A percentile compares a stretch with the other conserved stretches of the same genome.
These are phyloP conservation scores for Volucella inanis DNA, from an alignment of 2,888 invertebrate genomes.

Conservation along the genomic window DNA sequence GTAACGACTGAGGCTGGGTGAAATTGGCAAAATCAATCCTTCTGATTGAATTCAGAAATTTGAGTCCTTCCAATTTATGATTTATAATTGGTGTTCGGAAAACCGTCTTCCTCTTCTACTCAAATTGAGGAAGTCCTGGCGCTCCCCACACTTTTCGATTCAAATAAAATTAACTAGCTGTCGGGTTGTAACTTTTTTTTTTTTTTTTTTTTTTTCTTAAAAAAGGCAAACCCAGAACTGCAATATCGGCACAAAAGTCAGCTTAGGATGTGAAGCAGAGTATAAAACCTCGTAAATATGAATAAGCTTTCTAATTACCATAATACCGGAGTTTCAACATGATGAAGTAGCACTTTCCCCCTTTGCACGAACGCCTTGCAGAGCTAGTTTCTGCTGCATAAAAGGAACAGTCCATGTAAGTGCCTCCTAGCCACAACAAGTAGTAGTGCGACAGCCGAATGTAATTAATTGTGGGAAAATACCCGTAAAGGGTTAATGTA, in stretches of 20 bases:
- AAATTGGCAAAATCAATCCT: slow-evolving; percentile 42
- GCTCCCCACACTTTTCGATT: slow-evolving; percentile 28
- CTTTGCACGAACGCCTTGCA: slow-evolving; percentile 26
- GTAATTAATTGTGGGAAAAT: slow-evolving; percentile 53
- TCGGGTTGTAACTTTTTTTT: neutral
- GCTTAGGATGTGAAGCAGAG: neutral
- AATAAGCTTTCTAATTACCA: slow-evolving; percentile 63
- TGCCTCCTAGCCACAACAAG: slow-evolving; percentile 4
- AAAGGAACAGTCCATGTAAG: no score
- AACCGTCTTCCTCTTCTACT: slow-evolving; percentile 1
- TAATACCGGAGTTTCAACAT: slow-evolving; percentile 48
- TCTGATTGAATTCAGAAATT: slow-evolving; percentile 50
- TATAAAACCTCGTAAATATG: slow-evolving; percentile 57
- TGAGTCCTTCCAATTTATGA: slow-evolving; percentile 13
- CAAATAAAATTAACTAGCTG: neutral
- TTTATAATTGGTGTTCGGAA: slow-evolving; percentile 20
- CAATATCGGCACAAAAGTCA: slow-evolving; percentile 12
- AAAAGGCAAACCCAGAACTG: neutral
- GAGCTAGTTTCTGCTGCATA: neutral
- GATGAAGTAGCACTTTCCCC: slow-evolving; percentile 52
- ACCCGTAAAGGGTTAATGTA: slow-evolving; percentile 45
- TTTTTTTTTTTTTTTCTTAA: neutral
- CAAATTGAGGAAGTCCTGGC: slow-evolving; percentile 22
- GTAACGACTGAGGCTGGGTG: neutral
- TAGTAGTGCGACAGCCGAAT: slow-evolving; percentile 37